phyloP scores from a whole-genome alignment of 2,113 vertebrate species.

The Bubo scandiacus region DNA sequence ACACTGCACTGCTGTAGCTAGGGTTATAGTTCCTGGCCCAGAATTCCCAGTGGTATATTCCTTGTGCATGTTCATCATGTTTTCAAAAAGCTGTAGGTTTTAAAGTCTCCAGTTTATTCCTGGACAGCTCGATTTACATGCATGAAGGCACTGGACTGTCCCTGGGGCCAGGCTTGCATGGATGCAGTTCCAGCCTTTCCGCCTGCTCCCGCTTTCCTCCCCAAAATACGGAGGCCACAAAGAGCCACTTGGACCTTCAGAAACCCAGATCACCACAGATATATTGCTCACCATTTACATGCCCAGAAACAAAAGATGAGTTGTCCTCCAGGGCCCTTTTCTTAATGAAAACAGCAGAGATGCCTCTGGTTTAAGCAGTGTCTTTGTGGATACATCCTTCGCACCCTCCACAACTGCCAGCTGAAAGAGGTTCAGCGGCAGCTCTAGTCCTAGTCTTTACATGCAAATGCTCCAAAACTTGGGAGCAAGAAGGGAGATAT shows the following conservation, averaged over 20 bases:
- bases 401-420: neutral
- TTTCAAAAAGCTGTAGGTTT: neutral
- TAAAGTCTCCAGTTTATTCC: neutral
- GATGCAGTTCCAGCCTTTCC: neutral
- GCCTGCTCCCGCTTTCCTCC: neutral
- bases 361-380: neutral
- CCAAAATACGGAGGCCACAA: neutral
- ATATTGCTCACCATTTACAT: neutral
- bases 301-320: neutral
- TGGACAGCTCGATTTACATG: accelerated
- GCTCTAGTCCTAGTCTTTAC: neutral
- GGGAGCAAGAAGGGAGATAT: neutral
- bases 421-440: neutral
- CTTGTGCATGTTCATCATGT: neutral
- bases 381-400: accelerated
- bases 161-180: neutral
- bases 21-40: neutral
- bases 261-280: neutral
- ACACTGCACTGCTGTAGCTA: neutral
- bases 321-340: neutral
- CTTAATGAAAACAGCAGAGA: neutral
- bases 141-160: neutral
- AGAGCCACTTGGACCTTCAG: neutral
- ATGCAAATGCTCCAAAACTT: neutral
- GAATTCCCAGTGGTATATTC: neutral